phyloP scores from a whole-genome alignment of 2,113 vertebrate species.

The Chascanopsetta lugubris region DNA sequence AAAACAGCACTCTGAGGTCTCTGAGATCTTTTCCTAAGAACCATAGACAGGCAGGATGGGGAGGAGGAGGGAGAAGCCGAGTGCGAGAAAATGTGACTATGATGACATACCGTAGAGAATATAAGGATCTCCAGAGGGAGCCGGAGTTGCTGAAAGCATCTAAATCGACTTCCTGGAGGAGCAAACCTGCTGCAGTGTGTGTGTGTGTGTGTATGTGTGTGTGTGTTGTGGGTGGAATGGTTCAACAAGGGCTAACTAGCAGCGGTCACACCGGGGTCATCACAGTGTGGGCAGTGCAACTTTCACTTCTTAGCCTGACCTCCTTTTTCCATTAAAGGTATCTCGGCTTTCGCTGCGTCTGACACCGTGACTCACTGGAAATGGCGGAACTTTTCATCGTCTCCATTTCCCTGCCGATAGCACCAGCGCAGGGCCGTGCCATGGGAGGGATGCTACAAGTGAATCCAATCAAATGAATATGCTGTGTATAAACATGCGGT shows the following conservation, averaged over 20 bases:
- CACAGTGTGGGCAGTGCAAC: constrained; percentile 31
- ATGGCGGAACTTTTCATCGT: background rate
- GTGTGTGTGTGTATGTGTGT: too few species aligned
- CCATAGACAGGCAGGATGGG: constrained; percentile 15
- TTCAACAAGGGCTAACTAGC: constrained; percentile 55
- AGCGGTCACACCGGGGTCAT: constrained; percentile 44
- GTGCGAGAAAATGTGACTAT: constrained; percentile 32
- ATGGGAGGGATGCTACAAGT: background rate
- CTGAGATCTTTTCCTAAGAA: constrained; percentile 35
- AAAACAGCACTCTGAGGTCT: constrained; percentile 40
- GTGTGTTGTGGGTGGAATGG: constrained; percentile 29
- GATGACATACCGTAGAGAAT: constrained; percentile 39
- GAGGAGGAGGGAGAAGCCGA: constrained; percentile 6
- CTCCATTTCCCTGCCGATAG: background rate
- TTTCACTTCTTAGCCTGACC: constrained; percentile 14
- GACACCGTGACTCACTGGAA: constrained; percentile 1
- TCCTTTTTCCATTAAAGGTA: constrained; percentile 26
- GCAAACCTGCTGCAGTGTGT: constrained; percentile 15
- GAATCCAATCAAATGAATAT: constrained; percentile 1
- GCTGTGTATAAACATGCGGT: background rate
- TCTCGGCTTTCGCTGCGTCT: constrained; percentile 8
- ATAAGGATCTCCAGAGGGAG: constrained; percentile 42
- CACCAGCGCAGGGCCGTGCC: background rate
- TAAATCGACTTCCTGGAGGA: constrained; percentile 50
- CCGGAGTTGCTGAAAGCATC: constrained; percentile 53